Evolutionary conservation across 2,888 invertebrate species (phyloP).

Genomic region (Busseola fusca): DNA sequence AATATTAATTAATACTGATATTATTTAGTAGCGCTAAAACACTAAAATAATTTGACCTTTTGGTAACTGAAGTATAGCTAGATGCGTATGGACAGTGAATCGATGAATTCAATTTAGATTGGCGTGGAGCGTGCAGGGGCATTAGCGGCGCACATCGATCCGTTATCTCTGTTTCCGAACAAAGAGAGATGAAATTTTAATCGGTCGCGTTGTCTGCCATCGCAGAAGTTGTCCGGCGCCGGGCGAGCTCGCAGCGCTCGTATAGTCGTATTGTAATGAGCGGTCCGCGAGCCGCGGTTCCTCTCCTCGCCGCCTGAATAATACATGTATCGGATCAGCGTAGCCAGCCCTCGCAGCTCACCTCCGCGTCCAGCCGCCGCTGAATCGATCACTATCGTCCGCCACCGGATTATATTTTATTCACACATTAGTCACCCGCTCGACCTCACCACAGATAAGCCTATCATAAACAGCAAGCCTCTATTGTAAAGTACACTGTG

Average conservation of each 20-base stretch:
- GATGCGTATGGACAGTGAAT: slow-evolving; percentile 62
- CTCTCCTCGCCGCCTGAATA: slow-evolving; percentile 70
- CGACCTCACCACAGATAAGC: slow-evolving; percentile 56
- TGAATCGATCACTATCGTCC: slow-evolving; percentile 67
- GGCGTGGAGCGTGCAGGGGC: slow-evolving; percentile 72
- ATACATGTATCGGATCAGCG: slow-evolving; percentile 66
- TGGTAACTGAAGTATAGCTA: slow-evolving; percentile 24
- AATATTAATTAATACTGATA: slow-evolving; percentile 8
- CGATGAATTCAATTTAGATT: slow-evolving; percentile 80
- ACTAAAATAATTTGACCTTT: slow-evolving; percentile 8
- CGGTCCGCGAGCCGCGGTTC: slow-evolving; percentile 61
- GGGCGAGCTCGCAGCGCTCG: slow-evolving; percentile 30
- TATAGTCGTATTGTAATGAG: slow-evolving; percentile 78
- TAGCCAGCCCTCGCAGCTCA: slow-evolving; percentile 43
- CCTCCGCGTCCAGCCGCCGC: slow-evolving; percentile 40
- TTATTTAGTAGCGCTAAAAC: slow-evolving; percentile 1
- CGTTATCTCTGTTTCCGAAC: slow-evolving; percentile 81
- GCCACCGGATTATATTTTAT: slow-evolving; percentile 65
- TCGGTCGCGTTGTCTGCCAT: slow-evolving; percentile 82
- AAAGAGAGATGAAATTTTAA: slow-evolving; percentile 88
- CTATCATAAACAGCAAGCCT: slow-evolving; percentile 59
- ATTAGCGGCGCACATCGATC: slow-evolving; percentile 83
- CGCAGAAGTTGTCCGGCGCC: slow-evolving; percentile 76
- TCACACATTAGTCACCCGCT: slow-evolving; percentile 59
- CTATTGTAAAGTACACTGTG: slow-evolving; percentile 52